These are phyloP conservation scores for Ceyx erithaca DNA, from an alignment of 2,797 vertebrate species.

Conservation along the genomic window DNA sequence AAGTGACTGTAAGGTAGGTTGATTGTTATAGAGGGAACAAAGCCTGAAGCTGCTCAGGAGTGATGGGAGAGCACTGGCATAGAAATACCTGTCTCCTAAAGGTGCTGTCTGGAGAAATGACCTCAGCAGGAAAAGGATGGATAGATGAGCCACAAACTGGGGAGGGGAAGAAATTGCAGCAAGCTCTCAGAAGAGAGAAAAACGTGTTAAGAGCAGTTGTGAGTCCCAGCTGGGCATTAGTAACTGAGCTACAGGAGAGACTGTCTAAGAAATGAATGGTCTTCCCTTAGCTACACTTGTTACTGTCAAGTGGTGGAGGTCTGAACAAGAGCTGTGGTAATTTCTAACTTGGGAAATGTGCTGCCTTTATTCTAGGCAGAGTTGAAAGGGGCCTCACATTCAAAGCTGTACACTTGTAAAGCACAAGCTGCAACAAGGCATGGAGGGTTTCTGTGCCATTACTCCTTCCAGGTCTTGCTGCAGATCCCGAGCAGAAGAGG, in stretches of 20 bases:
- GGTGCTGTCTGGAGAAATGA: background rate
- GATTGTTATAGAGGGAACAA: background rate
- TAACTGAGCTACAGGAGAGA: background rate
- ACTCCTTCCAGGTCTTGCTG: background rate
- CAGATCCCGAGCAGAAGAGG: background rate
- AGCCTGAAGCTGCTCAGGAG: background rate
- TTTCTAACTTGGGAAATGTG: background rate
- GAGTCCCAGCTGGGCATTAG: background rate
- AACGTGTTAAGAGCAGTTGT: background rate
- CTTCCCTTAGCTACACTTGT: background rate
- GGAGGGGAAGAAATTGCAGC: background rate
- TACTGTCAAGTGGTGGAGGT: background rate
- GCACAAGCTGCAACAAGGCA: background rate
- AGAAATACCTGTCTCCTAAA: background rate
- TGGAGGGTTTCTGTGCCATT: background rate
- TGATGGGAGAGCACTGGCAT: background rate
- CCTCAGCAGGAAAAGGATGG: background rate
- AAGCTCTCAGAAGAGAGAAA: background rate
- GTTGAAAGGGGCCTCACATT: background rate
- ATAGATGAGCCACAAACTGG: background rate
- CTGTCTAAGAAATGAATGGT: background rate
- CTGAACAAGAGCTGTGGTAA: background rate
- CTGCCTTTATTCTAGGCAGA: background rate
- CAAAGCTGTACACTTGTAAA: background rate
- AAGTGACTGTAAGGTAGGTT: rapidly evolving